These are phyloP conservation scores for Notolepis coatsorum DNA, from an alignment of 2,797 vertebrate species.

Conservation along the genomic window DNA sequence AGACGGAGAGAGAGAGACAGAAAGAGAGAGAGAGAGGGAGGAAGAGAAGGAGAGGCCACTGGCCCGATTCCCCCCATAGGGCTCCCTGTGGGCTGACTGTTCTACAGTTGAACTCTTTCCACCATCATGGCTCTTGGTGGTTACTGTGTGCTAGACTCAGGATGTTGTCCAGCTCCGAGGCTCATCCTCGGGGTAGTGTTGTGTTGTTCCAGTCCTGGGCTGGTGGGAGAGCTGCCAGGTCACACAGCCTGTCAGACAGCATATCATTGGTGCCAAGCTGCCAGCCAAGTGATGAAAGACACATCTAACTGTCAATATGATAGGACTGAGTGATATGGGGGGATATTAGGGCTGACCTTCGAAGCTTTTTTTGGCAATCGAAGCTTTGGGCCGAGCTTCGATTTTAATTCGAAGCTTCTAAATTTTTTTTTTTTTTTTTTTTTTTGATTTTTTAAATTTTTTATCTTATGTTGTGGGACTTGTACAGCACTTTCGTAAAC, in stretches of 20 bases:
- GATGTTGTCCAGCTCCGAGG: constrained; percentile 77
- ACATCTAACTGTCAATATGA: no score
- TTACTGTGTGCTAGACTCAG: constrained; percentile 72
- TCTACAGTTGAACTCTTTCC: constrained; percentile 45
- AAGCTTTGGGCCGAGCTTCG: no score
- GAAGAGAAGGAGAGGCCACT: constrained; percentile 17
- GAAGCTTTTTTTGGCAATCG: no score
- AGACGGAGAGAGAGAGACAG: not conserved
- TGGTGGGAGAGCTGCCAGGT: constrained; percentile 64
- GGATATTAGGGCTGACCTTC: no score
- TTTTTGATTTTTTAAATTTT: no score
- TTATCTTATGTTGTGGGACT: no score
- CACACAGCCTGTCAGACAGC: constrained; percentile 27
- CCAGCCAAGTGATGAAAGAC: no score
- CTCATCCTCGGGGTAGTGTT: constrained; percentile 70
- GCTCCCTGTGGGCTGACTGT: constrained; percentile 47
- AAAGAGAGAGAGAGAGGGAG: not conserved
- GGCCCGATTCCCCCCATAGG: constrained; percentile 38
- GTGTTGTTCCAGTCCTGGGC: constrained; percentile 80
- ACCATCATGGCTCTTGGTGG: constrained; percentile 44
- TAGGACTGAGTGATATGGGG: no score
- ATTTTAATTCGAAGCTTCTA: no score
- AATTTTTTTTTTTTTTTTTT: no score
- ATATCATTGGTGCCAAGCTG: constrained; percentile 17
- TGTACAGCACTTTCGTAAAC: no score